These are phyloP conservation scores for Bruchidius siliquastri DNA, from an alignment of 2,888 invertebrate genomes.

Conservation along the genomic window DNA sequence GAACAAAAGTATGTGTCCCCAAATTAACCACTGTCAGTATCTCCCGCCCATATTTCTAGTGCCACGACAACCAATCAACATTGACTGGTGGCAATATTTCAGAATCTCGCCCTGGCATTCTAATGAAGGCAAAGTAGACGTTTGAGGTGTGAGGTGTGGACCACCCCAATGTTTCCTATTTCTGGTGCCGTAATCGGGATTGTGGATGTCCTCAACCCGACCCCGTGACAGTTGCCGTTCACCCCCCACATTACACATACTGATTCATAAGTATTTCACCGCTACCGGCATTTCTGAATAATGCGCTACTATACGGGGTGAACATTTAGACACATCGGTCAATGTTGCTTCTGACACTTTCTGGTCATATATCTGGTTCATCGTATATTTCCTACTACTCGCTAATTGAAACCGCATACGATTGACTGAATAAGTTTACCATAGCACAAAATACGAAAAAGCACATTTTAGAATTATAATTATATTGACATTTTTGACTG, in stretches of 20 bases:
- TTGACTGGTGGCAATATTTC: not conserved
- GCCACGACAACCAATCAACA: not conserved
- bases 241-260: slow-evolving; percentile 35
- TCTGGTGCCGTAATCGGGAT: not conserved
- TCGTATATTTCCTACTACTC: too few relatives aligned
- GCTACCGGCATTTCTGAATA: slow-evolving; percentile 39
- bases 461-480: too few relatives aligned
- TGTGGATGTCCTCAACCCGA: slow-evolving; percentile 11
- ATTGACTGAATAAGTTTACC: too few relatives aligned
- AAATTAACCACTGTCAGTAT: not conserved
- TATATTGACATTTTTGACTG: too few relatives aligned
- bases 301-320: slow-evolving; percentile 11
- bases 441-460: too few relatives aligned
- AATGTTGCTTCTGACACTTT: too few relatives aligned
- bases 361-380: too few relatives aligned
- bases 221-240: slow-evolving; percentile 28
- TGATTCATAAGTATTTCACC: slow-evolving; percentile 42
- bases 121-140: not conserved
- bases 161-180: not conserved
- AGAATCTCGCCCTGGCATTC: not conserved
- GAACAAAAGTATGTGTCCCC: not conserved
- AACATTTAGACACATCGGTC: too few relatives aligned
- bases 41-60: not conserved
- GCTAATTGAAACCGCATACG: too few relatives aligned
- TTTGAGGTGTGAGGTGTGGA: not conserved